Conservation (phyloP, 2,113 vertebrate species). For the Atrichornis clamosus region DNA sequence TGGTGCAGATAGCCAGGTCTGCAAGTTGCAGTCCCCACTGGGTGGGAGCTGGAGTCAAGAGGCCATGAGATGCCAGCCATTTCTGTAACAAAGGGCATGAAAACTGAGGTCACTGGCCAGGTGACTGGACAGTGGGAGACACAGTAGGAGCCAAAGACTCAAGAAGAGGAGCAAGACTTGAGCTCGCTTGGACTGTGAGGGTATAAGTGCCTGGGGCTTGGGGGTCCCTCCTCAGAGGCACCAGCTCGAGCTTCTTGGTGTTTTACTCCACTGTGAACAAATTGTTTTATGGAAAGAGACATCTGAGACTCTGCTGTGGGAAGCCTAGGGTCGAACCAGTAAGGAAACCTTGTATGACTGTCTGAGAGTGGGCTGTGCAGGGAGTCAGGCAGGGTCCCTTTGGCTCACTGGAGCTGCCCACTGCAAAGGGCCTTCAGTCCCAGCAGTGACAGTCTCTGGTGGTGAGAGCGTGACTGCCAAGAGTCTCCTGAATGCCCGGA, state of each 20-base stretch:
- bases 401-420: background rate
- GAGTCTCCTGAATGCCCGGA: background rate
- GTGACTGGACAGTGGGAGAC: too few species aligned
- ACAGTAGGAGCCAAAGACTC: background rate
- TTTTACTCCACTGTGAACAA: background rate
- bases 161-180: background rate
- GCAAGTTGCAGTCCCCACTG: background rate
- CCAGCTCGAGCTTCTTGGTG: fast-evolving
- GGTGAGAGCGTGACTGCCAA: background rate
- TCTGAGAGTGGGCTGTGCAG: background rate
- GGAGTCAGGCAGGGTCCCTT: too few species aligned
- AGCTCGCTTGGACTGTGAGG: background rate
- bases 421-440: background rate
- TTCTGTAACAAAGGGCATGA: background rate
- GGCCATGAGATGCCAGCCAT: background rate
- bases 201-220: background rate
- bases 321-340: background rate
- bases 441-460: background rate
- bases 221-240: background rate
- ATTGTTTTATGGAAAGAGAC: background rate
- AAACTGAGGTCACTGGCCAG: background rate
- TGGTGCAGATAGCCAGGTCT: background rate
- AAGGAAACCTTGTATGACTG: background rate
- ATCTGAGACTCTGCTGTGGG: too few species aligned
- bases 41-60: background rate